Base-by-base conservation (phyloP, 2,113 vertebrate genomes). In the Tenrec ecaudatus region DNA sequence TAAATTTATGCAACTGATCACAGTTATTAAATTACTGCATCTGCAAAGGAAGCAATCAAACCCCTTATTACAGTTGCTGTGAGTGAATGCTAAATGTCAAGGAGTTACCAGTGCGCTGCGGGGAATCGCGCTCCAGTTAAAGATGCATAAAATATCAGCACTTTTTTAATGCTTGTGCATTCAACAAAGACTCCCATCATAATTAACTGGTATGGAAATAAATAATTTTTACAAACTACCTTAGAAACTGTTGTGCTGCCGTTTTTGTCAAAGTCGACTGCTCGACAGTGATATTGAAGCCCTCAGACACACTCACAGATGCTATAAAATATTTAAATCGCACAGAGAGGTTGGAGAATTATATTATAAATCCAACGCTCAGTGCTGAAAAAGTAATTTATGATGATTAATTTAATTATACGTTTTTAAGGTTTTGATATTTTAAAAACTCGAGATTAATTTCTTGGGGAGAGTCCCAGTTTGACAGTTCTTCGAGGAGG, bases 1-100 rank as follows among this genome's bases (percentile, higher is more conserved):
- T 98, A 98, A 98, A 98, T 98, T 98, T 98, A 98, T 98, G 98
- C 98, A 98, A 98, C 98, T 98, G 98, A 99, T 98, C 98, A 98
- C 98, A 98, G 98, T 98, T 98, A 99, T 99, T 98, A 98, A 98
- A 98, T 98, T 98, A 98, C 98, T 97, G 98, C 98, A 98, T 98
- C 98, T 98, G 98, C 98, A 98, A 98, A 98, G 98, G 98, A 98
- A 98, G 98, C 98, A 98, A 98, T 98, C 98, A 99, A 98, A 98
- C 98, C 98, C 97, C 98, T 99, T 98, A 98, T 99, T 98, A 99
- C 98, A 98, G 98, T 98, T 98, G 98, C 98, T 98, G 98, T 98
- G 98, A 98, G 98, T 98, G 98, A 98, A 98, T 98, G 98, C 98
- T 98, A 98, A 98, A 98, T 98, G 98, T 98, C 98, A 99, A 98